Evolutionary conservation across 2,797 vertebrate species (phyloP).

Genomic region (Naso thynnoides): DNA sequence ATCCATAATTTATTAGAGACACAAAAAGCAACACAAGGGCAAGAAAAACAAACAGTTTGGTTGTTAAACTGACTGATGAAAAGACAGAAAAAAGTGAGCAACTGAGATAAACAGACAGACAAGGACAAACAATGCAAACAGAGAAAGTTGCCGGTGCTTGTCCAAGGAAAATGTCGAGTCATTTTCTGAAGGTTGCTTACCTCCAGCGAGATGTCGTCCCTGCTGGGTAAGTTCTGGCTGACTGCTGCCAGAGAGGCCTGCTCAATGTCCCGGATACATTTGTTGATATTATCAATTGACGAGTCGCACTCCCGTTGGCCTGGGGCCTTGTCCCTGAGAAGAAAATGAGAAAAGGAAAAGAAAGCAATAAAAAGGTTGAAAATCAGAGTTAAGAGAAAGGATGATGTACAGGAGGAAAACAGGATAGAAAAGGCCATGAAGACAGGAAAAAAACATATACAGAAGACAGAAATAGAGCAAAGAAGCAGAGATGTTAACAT

Average conservation of each 20-base stretch:
- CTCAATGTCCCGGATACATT: slow-evolving; percentile 97
- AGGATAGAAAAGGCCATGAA: background rate
- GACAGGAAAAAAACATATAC: background rate
- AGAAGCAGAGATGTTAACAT: slow-evolving; percentile 35
- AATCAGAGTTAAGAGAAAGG: slow-evolving; percentile 17
- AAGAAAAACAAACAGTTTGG: background rate
- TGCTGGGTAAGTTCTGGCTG: slow-evolving; percentile 93
- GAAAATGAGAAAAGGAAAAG: slow-evolving; percentile 31
- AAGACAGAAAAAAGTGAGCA: background rate
- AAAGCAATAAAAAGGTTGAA: slow-evolving; percentile 31
- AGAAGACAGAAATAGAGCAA: slow-evolving; percentile 23
- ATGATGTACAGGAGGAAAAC: slow-evolving; percentile 4
- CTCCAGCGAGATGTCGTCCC: slow-evolving; percentile 98
- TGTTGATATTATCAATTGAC: slow-evolving; percentile 97
- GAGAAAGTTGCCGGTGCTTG: background rate
- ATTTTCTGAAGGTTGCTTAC: slow-evolving; percentile 76
- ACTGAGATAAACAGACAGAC: background rate
- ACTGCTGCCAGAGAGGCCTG: slow-evolving; percentile 96
- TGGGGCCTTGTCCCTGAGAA: slow-evolving; percentile 95
- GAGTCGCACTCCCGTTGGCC: slow-evolving; percentile 98
- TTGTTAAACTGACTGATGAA: background rate
- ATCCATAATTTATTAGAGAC: background rate
- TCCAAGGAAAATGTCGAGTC: background rate
- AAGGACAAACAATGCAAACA: slow-evolving; percentile 15
- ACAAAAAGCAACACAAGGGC: background rate